Base-by-base conservation (phyloP, 2,888 invertebrate genomes). In the Ochropacha duplaris region DNA sequence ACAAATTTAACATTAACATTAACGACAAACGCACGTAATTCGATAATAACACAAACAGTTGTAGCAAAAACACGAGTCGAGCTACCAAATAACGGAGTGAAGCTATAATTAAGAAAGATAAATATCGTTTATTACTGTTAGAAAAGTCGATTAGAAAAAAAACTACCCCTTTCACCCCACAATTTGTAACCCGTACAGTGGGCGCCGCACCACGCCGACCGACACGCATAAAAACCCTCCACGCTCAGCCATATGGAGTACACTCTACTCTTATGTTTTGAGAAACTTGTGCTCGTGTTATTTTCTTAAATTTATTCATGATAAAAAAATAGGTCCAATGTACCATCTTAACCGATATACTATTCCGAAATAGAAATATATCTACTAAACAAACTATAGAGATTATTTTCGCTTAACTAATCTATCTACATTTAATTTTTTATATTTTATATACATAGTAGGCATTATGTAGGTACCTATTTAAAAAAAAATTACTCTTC, bases 111-210 rank as follows among this genome's bases (percentile, higher is more conserved):
- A 92, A 92, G 88, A 90, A 92, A 92, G 92, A 92, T 92, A 92
- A 92, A 92, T 92, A 92, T 92, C 90, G 89, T 92, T 92, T 92
- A 92, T 92, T 92, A 92, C 92, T 85, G 90, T 90, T 90, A 92
- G 88, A 83, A 89, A 92, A 92, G 92, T 92, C 91, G 92, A 92
- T 91, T 92, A 90, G 85, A 90, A 92, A 92, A 24, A 79, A 92
- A 92, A 90, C 88, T 90, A 91, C 92, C 92, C 92, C 92, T 91
- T 92, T 92, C 90, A 88, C 90, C 92, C 92, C 90, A 92, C 91
- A 92, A 92, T 92, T 92, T 92, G 92, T 92, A 92, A 92, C 92
- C 92, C 92, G 89, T 92, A 84, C 92, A 87, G 90, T 90, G 91
- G 87, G 88, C 88, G 87, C 88, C 86, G 80, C 69, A 5, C 24